phyloP scores from a whole-genome alignment of 2,888 invertebrate species.

The Eupsilia transversa region DNA sequence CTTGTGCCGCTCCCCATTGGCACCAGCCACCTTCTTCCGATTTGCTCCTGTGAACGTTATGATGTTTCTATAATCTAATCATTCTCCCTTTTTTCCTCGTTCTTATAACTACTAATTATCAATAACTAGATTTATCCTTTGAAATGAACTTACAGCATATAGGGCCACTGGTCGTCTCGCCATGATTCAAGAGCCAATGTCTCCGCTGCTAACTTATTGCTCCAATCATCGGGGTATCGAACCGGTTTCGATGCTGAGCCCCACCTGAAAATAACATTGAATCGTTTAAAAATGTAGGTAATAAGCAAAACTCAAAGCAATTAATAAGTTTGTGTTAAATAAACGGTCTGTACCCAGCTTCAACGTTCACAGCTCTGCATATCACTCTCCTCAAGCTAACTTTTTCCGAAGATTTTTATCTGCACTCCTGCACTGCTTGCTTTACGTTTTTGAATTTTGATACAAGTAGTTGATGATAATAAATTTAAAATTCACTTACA shows the following conservation, averaged over 20 bases:
- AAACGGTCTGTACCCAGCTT: neutral
- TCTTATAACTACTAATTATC: neutral
- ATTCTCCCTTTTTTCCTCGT: neutral
- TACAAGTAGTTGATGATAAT: neutral
- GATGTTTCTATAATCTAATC: neutral
- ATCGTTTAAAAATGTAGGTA: neutral
- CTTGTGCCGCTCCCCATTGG: constrained; percentile 92
- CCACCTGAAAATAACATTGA: constrained; percentile 87
- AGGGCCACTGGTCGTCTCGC: constrained; percentile 90
- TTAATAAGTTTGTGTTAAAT: neutral
- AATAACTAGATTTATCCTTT: neutral
- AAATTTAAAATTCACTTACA: constrained; percentile 85
- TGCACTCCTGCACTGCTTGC: neutral
- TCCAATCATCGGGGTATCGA: constrained; percentile 90
- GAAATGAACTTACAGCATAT: constrained; percentile 87
- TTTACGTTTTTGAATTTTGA: neutral
- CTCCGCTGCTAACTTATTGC: constrained; percentile 87
- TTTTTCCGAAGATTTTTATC: neutral
- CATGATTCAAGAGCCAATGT: constrained; percentile 91
- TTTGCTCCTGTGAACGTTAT: constrained; percentile 75
- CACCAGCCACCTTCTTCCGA: constrained; percentile 88
- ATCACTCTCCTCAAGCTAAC: neutral
- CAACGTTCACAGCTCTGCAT: neutral
- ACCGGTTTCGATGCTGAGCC: constrained; percentile 85
- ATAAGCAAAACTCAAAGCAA: neutral